Conservation (phyloP, 2,797 vertebrate species). For the Microctenopoma steveboyesi region DNA sequence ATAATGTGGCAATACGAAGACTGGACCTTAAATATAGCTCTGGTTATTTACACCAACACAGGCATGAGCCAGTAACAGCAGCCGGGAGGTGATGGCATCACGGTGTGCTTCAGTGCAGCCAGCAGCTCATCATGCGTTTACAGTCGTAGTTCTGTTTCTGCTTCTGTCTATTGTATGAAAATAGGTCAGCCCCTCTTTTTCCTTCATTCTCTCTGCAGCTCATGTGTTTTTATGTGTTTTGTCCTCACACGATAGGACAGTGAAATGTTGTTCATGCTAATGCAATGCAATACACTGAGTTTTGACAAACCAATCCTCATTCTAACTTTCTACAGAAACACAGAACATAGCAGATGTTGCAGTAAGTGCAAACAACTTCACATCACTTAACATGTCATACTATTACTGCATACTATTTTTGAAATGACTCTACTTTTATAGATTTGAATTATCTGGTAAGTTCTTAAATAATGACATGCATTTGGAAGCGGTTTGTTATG, state of each 20-base stretch:
- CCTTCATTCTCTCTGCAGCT: neutral
- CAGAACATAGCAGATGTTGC: no score
- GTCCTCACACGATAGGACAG: neutral
- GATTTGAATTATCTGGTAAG: neutral
- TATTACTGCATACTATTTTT: neutral
- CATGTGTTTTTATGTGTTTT: neutral
- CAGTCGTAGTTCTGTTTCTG: no score
- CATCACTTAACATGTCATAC: no score
- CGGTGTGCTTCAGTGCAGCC: slow-evolving; percentile 4
- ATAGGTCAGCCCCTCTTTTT: neutral
- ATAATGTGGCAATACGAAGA: slow-evolving; percentile 71
- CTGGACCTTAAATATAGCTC: slow-evolving; percentile 78
- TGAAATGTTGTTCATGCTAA: neutral
- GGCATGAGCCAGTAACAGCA: slow-evolving; percentile 59
- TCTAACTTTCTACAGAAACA: neutral
- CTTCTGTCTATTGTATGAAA: neutral
- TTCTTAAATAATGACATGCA: neutral
- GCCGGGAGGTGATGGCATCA: slow-evolving; percentile 36
- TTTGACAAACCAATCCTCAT: neutral
- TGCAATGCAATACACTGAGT: no score
- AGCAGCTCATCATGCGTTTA: neutral
- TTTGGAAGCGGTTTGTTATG: neutral
- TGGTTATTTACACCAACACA: slow-evolving; percentile 74
- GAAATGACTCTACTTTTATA: neutral
- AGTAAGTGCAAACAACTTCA: no score